phyloP scores from a whole-genome alignment of 2,113 vertebrate species.

The Myotis yumanensis region DNA sequence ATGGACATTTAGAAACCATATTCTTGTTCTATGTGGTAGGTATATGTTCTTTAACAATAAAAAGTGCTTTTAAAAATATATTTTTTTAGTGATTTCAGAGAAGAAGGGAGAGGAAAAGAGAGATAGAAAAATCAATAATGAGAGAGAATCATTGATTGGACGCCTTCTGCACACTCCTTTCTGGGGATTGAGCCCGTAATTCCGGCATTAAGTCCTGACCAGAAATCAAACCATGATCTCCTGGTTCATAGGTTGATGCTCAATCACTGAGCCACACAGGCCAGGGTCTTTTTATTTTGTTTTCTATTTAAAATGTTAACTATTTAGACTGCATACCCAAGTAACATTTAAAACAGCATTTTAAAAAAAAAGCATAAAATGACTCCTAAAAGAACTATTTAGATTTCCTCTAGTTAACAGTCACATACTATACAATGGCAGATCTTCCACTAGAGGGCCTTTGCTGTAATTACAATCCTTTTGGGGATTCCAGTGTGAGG shows the following conservation, averaged over 20 bases:
- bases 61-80: not conserved
- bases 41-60: not conserved
- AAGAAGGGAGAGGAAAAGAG: no score
- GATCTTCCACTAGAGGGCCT: conserved; percentile 23
- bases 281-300: not conserved
- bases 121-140: no score
- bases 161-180: no score
- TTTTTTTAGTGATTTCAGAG: no score
- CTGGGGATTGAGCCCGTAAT: no score
- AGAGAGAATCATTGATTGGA: no score
- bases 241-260: no score
- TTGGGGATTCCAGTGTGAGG: not conserved
- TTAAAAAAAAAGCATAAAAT: not conserved
- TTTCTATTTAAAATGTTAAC: conserved; percentile 23
- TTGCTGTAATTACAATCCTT: not conserved
- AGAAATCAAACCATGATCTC: no score
- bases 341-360: not conserved
- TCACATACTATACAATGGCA: not conserved
- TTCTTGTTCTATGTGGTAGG: not conserved
- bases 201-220: no score
- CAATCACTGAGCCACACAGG: no score
- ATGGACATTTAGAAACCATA: not conserved
- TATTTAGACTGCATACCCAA: conserved; percentile 47
- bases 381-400: conserved; percentile 37
- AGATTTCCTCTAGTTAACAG: not conserved